Base-by-base conservation (phyloP, 2,888 invertebrate genomes). In the Trissoscelio sp. region DNA sequence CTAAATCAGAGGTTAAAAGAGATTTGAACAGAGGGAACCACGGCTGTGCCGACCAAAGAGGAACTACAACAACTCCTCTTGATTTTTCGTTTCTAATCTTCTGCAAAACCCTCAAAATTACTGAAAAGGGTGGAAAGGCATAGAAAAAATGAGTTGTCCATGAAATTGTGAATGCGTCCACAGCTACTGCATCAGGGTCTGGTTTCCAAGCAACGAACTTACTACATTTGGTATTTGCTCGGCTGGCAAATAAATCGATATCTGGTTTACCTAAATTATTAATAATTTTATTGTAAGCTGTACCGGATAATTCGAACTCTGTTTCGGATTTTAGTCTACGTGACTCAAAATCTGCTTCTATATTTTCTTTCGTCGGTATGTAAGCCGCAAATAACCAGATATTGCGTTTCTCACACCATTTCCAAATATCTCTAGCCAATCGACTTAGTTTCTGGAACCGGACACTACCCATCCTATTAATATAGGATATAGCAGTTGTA, bases 331-430 rank as follows among this genome's bases (percentile, higher is more conserved):
- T 24, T 3, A 69, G 11, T 14, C 34, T 53, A n/a, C 75, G 39
- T 4, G 79, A 81, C 53, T 66, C 62, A 7, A n/a, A n/a, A 58
- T 84, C 79, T 3, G 73, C 62, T 7, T 42, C 24, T 9, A 20
- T 3, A 31, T 72, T 72, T 7, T 60, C 39, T 51, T 53, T 51
- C 2, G 72, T 62, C 3, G 20, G 14, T 28, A 82, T 62, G 20
- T 82, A 79, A 1, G 78, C 39, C 0, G 80, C 78, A 9, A 72
- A 64, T n/a, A 83, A 34, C 64, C 70, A 78, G 18, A 78, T 78
- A 44, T 69, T 58, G 1, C 42, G 51, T 12, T 37, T 31, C 16
- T 82, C 72, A 18, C 73, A 82, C 77, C 67, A 79, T 34, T 51
- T 20, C 77, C 78, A 81, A 28, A 83, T 79, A 4, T 55, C 18